Percentiles rank a stretch among this genome's conserved stretches.
Conservation (phyloP, 2,113 vertebrate genomes). For the Gymnobelideus leadbeateri region DNA sequence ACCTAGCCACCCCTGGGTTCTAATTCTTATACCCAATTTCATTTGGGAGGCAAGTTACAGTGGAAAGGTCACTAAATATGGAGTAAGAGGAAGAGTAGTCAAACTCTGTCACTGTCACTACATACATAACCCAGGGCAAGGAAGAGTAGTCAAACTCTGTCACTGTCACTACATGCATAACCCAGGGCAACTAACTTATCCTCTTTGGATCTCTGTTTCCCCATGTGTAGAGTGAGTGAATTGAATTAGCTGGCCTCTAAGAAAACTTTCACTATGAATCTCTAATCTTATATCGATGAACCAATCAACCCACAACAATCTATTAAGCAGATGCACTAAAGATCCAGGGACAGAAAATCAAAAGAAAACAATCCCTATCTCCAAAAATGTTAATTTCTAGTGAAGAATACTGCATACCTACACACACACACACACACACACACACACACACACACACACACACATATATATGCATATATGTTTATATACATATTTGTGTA, state of each 20-base stretch:
- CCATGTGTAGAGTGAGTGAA: neutral
- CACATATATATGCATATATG: neutral
- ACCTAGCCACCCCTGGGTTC: too few species aligned
- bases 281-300: neutral
- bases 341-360: neutral
- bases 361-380: neutral
- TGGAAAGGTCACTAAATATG: too few species aligned
- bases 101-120: neutral
- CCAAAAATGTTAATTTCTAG: neutral
- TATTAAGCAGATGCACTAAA: neutral
- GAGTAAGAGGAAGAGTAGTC: too few species aligned
- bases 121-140: neutral
- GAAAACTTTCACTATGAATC: neutral
- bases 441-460: too few species aligned
- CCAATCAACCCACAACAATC: neutral
- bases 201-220: neutral
- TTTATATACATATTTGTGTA: too few species aligned
- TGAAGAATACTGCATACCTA: neutral
- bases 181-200: neutral
- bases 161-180: neutral
- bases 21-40: too few species aligned
- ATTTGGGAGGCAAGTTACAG: too few species aligned
- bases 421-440: too few species aligned
- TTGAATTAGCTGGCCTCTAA: neutral
- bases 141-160: neutral